Base-by-base conservation (phyloP, 2,113 vertebrate species). In the Turnix velox region DNA sequence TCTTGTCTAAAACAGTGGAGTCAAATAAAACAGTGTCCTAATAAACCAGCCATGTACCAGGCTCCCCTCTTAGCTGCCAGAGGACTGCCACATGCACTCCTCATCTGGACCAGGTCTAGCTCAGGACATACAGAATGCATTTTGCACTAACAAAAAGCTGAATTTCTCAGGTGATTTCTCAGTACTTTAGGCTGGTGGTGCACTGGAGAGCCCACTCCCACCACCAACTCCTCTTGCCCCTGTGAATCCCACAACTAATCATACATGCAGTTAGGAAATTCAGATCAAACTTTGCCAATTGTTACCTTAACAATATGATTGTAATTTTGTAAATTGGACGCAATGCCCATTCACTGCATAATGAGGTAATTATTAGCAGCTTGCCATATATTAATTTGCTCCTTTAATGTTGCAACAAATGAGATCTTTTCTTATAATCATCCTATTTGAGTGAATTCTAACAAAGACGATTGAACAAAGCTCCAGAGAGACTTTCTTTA, bases 381-480 rank as follows among this genome's bases (percentile, higher is more conserved):
- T 96, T 79, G 14, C 92, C 95, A 94, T 94, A 94, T 95, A 96
- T 96, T 98, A 97, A 98, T 97, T 97, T 97, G 94, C 86, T 94
- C 88, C 93, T 97, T 97, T 97, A 97, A 98, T 95, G 95, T 96
- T 90, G 93, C 96, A 97, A 97, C 94, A 97, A 97, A 97, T 96
- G 94, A 97, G 95, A 96, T 96, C 91, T 96, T 97, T 95, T 97
- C 93, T 97, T 97, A 96, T 97, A 97, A 97, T 98, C 97, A 96
- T 94, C 95, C 92, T 95, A 95, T 98, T 97, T 97, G 95, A 96
- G 92, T 93, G 95, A 94, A 96, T 97, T 86, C 94, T 96, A 96
- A 96, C 96, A 97, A 98, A 97, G 95, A 84, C 43, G 68, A 88
- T n/a, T 96, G 96, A 97, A 90, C 85, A 97, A 94, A 93, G 84